Evolutionary conservation across 2,797 vertebrate species (phyloP), one percentile per base, ranked within the genome.

Genomic region (Emys orbicularis): DNA sequence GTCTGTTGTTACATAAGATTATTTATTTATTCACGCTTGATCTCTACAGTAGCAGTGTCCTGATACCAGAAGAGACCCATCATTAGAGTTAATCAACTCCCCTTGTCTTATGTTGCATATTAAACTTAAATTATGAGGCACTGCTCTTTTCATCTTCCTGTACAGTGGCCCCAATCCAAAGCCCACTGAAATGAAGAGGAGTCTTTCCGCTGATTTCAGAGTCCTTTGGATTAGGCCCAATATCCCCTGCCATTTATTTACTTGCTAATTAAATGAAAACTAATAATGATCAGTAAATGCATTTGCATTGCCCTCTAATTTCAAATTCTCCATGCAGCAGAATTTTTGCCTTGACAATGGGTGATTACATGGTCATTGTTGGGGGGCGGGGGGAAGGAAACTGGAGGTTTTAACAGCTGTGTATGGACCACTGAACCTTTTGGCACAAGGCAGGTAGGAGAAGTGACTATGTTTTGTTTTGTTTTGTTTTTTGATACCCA

Each of bases 221-320:
- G 19, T 72, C n/a, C n/a, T 72, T 21, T 72, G n/a, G n/a, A 23
- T 72, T 41, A 12, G 37, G 8, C 18, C 61, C 34, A 68, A 8
- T 89, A 50, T 85, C 34, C 3, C 8, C 37, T 47, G 88, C 8
- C 44, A 84, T 79, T 92, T 83, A 84, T 49, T 96, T 95, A 84
- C 93, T 93, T 94, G 25, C 49, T 27, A 79, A 82, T 94, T 93
- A 94, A 96, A 93, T 90, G 93, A 83, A 27, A 29, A 37, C 90
- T 72, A 61, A 18, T 90, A 81, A 56, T 27, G 2, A 59, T 13
- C 23, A 54, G 93, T 95, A 90, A 94, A 81, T 27, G 44, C 4
- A 1, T 12, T 9, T 79, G 15, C 88, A 31, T 52, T 86, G 49
- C 85, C 50, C 19, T 92, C 1, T 0, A 79, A 81, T 94, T 85